phyloP scores from a whole-genome alignment of 2,797 vertebrate species.

The Halcyon leucocephala region DNA sequence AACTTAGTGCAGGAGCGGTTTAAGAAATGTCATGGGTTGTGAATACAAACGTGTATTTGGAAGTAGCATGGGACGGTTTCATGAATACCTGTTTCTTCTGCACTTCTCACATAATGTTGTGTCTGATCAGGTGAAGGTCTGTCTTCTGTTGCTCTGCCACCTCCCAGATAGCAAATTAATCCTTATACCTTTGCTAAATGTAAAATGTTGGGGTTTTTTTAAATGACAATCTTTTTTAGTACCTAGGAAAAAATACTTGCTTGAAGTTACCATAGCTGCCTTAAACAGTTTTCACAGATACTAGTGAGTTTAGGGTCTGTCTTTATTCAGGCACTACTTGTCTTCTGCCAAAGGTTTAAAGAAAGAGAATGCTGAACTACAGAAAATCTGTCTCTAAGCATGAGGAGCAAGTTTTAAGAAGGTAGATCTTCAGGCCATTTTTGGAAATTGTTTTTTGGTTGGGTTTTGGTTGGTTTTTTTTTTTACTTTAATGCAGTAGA shows the following conservation, averaged over 20 bases:
- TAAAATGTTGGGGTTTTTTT: background rate
- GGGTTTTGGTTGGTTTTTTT: too few species aligned
- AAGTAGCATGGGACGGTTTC: background rate
- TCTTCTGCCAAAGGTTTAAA: background rate
- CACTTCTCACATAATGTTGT: background rate
- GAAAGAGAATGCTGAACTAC: background rate
- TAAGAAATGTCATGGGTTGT: background rate
- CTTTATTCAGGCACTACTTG: background rate
- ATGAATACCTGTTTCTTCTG: background rate
- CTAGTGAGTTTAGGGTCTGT: background rate
- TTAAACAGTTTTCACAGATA: background rate
- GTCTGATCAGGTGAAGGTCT: background rate
- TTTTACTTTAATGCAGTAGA: background rate
- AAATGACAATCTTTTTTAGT: background rate
- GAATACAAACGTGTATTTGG: background rate
- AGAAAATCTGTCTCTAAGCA: background rate
- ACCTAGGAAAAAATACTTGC: background rate
- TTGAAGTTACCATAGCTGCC: background rate
- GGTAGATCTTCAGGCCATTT: background rate
- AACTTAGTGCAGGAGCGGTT: background rate
- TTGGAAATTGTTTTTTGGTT: too few species aligned
- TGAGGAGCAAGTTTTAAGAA: background rate
- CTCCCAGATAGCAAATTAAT: background rate
- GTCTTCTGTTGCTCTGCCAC: background rate
- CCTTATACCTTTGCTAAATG: background rate